A percentile compares a stretch with the other conserved stretches of the same genome.
phyloP scores from a whole-genome alignment of 2,113 vertebrate species.

The Fulmarus glacialis region DNA sequence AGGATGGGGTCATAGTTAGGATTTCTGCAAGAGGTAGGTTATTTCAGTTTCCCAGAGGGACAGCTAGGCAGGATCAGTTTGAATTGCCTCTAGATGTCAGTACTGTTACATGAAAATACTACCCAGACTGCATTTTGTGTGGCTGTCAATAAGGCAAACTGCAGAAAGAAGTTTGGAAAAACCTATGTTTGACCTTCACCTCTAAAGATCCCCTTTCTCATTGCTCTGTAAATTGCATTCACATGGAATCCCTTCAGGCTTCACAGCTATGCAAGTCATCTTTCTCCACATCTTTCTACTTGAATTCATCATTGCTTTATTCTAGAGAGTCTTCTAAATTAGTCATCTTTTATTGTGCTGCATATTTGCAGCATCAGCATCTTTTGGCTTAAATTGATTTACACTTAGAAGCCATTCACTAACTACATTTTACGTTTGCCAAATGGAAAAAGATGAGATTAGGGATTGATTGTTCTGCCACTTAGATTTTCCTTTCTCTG shows the following conservation, averaged over 20 bases:
- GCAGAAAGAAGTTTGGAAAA: not conserved
- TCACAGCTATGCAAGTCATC: not conserved
- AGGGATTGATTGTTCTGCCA: constrained; percentile 25
- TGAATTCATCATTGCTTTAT: not conserved
- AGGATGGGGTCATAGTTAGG: not conserved
- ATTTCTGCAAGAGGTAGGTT: not conserved
- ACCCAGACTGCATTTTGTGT: constrained; percentile 35
- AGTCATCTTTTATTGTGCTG: not conserved
- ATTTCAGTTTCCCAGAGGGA: not conserved
- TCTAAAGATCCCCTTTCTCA: not conserved
- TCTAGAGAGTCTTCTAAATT: not conserved
- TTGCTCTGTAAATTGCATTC: not conserved
- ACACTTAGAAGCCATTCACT: constrained; percentile 4
- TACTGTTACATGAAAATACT: constrained; percentile 39
- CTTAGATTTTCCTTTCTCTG: constrained; percentile 5
- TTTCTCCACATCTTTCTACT: not conserved
- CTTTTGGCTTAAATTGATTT: constrained; percentile 17
- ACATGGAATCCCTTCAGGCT: not conserved
- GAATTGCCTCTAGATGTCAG: constrained; percentile 71
- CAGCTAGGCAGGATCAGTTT: not conserved
- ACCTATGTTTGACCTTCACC: not conserved
- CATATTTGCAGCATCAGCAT: constrained; percentile 24
- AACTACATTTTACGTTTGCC: not conserved
- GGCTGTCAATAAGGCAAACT: constrained; percentile 61
- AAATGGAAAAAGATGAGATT: constrained; percentile 37